Evolutionary conservation across 2,797 vertebrate genomes (phyloP), one percentile per base, ranked within the genome.

Genomic region (Alcedo quadribrachys): DNA sequence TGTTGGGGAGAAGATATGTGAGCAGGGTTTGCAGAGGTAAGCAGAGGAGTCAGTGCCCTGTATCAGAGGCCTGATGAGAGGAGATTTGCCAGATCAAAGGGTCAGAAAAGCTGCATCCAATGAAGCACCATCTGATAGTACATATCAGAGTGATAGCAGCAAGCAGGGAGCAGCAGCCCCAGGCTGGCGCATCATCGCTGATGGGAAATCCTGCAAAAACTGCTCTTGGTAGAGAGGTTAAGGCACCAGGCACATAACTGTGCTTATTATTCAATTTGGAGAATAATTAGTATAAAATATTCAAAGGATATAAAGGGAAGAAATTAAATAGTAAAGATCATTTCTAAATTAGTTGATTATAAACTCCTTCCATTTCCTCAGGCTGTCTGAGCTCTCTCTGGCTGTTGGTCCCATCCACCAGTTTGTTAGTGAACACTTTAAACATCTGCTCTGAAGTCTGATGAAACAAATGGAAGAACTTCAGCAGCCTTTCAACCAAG

Each of bases 271-370:
- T 86, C 30, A 62, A n/a, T 57, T 51, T 73, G 55, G 33, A 85
- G 81, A 67, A 71, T 30, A 61, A 53, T 84, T 85, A 78, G 28
- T 32, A 51, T 78, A 61, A 89, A 85, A 78, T 84, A 68, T 6
- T 32, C 25, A 78, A 82, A 81, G 53, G 30, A 7, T 66, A 55
- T 60, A 89, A 75, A 28, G 32, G 42, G 50, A 54, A 90, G 55
- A 82, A 60, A 65, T 71, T 76, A 61, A 93, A 81, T 5, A 11
- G 48, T 40, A 67, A 66, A 86, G 85, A 63, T 68, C 14, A 11
- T 71, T 87, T 33, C 68, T 88, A 51, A 91, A 93, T 90, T 83
- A 77, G 71, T 24, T 57, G 45, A 28, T 86, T 65, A 33, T 50
- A 68, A 51, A 82, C 18, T 28, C 54, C 24, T 18, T 91, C 48